Evolutionary conservation across 2,888 invertebrate genomes (phyloP).

Genomic region (Hydriomena furcata): DNA sequence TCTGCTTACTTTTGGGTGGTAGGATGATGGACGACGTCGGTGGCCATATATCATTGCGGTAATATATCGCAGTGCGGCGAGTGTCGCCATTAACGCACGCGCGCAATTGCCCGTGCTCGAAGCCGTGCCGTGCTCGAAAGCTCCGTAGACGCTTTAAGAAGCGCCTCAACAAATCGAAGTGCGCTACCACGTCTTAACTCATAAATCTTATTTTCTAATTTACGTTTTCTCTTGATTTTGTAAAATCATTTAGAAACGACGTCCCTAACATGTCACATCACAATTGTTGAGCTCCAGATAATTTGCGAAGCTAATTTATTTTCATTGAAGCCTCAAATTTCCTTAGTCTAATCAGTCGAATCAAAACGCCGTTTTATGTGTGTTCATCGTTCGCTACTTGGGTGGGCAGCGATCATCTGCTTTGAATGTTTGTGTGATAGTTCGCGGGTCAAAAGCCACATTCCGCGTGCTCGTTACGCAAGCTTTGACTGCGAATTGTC

Average conservation of each 20-base stretch:
- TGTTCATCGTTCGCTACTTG: conserved; percentile 59
- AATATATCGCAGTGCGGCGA: conserved; percentile 80
- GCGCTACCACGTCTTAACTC: conserved; percentile 70
- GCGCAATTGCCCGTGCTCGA: conserved; percentile 69
- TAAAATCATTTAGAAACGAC: conserved; percentile 67
- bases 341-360: conserved; percentile 58
- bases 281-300: conserved; percentile 54
- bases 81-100: conserved; percentile 82
- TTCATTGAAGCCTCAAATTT: conserved; percentile 52
- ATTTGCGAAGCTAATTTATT: conserved; percentile 43
- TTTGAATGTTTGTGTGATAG: conserved; percentile 58
- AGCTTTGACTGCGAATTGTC: conserved; percentile 67
- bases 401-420: conserved; percentile 69
- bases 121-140: conserved; percentile 43
- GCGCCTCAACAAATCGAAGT: conserved; percentile 77
- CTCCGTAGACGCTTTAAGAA: conserved; percentile 65
- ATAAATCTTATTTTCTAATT: conserved; percentile 81
- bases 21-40: conserved; percentile 79
- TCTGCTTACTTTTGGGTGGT: conserved; percentile 83
- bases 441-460: conserved; percentile 70
- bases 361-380: conserved; percentile 71
- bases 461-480: conserved; percentile 59
- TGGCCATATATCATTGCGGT: conserved; percentile 80
- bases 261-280: conserved; percentile 35
- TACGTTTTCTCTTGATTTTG: conserved; percentile 67